Evolutionary conservation across 2,797 vertebrate species (phyloP).

Genomic region (Tokudaia tokunoshimensis): DNA sequence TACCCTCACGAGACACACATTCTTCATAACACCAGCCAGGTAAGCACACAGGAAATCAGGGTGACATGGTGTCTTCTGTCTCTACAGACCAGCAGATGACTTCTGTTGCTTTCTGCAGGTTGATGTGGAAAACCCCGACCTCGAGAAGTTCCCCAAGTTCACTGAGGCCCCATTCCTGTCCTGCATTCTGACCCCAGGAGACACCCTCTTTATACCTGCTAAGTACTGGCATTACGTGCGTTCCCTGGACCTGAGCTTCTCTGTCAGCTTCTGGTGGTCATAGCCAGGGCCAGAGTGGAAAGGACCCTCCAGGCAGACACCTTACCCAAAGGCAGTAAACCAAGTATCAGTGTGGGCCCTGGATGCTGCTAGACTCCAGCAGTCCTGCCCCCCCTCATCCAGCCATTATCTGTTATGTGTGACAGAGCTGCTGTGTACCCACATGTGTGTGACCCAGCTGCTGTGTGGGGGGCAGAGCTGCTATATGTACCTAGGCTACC

Average conservation of each 20-base stretch:
- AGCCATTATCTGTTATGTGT: background rate
- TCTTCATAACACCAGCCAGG: constrained; percentile 98
- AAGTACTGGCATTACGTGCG: constrained; percentile 96
- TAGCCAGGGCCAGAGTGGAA: constrained; percentile 81
- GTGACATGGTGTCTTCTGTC: rapidly evolving
- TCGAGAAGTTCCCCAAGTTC: constrained; percentile 93
- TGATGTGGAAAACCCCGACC: constrained; percentile 94
- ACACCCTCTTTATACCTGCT: constrained; percentile 96
- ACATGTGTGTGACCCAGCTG: background rate
- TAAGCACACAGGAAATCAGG: constrained; percentile 65
- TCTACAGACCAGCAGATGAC: background rate
- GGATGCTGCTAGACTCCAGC: background rate
- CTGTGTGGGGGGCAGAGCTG: background rate
- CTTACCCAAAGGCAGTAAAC: background rate
- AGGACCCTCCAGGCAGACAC: background rate
- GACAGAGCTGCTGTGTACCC: background rate
- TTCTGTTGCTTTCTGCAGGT: constrained; percentile 89
- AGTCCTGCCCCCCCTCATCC: background rate
- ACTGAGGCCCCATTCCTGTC: constrained; percentile 91
- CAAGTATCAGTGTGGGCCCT: rapidly evolving
- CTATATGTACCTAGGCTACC: background rate
- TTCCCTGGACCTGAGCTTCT: constrained; percentile 96
- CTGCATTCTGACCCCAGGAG: constrained; percentile 94
- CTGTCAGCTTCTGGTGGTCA: constrained; percentile 99
- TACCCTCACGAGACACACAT: constrained; percentile 96